A percentile compares a stretch with the other conserved stretches of the same genome.
phyloP scores from a whole-genome alignment of 92 coral and sea anemone genomes.

The Actinernus sp. region DNA sequence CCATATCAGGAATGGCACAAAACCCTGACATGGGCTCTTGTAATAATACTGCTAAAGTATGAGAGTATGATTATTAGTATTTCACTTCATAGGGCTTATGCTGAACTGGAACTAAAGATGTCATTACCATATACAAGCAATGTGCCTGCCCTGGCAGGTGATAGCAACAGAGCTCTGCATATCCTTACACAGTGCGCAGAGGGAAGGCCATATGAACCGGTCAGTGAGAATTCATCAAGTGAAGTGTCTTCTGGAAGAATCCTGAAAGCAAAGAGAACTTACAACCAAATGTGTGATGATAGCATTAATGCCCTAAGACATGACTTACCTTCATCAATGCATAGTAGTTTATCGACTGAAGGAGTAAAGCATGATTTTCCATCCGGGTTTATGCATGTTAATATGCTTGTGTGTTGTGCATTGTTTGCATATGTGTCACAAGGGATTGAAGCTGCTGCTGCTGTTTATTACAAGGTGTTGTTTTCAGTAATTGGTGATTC shows the following conservation, averaged over 20 bases:
- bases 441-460: constrained; percentile 74
- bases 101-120: constrained; percentile 52
- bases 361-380: constrained; percentile 15
- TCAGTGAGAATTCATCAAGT: neutral
- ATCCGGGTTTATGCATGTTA: constrained; percentile 53
- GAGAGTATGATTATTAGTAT: neutral
- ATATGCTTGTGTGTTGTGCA: constrained; percentile 74
- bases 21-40: neutral
- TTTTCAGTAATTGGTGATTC: constrained; percentile 7
- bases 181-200: constrained; percentile 66
- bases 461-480: constrained; percentile 50
- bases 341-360: too few relatives aligned
- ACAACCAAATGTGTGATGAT: constrained; percentile 8
- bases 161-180: constrained; percentile 41
- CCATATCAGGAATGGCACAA: neutral
- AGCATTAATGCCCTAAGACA: constrained; percentile 1
- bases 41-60: neutral
- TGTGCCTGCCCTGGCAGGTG: neutral
- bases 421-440: constrained; percentile 84
- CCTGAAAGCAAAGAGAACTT: constrained; percentile 44
- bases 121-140: neutral
- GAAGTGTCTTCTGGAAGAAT: constrained; percentile 57
- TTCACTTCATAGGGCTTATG: constrained; percentile 51
- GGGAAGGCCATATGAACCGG: constrained; percentile 51
- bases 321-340: neutral